Evolutionary conservation across 2,113 vertebrate genomes (phyloP).

Genomic region (Dipodomys merriami): DNA sequence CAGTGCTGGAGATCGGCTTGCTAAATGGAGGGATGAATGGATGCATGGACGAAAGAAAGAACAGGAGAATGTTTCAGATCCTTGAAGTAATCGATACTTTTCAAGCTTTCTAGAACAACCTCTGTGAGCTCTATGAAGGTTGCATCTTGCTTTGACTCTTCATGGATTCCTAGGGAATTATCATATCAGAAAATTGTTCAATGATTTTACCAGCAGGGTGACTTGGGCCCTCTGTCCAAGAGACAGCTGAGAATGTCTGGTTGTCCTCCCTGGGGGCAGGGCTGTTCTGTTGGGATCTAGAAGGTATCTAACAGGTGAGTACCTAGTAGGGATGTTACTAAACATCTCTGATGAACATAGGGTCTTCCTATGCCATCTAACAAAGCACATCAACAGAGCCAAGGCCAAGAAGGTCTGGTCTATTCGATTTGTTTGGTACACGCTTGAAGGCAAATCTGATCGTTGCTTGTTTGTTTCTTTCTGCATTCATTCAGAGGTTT

Average conservation of each 20-base stretch:
- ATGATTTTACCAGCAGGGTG: not conserved
- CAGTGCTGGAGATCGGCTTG: not conserved
- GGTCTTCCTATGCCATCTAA: too few species aligned
- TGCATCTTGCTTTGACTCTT: not conserved
- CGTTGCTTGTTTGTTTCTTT: not conserved
- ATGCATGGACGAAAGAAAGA: not conserved
- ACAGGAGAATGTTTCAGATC: not conserved
- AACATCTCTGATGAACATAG: not conserved
- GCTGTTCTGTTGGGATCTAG: not conserved
- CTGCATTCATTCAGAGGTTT: constrained; percentile 25
- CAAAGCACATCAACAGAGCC: not conserved
- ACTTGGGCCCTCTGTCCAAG: too few species aligned
- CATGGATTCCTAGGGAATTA: not conserved
- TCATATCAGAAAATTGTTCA: not conserved
- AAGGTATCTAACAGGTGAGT: not conserved
- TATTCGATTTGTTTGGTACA: not conserved
- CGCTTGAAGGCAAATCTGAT: not conserved
- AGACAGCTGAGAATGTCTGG: not conserved
- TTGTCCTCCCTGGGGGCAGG: not conserved
- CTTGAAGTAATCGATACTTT: not conserved
- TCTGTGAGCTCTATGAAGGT: not conserved
- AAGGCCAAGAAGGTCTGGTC: not conserved
- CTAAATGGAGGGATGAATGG: not conserved
- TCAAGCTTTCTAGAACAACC: not conserved
- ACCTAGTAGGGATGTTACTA: not conserved